These are phyloP conservation scores for Ornithoptera priamus DNA, from an alignment of 2,888 invertebrate species.

Conservation along the genomic window DNA sequence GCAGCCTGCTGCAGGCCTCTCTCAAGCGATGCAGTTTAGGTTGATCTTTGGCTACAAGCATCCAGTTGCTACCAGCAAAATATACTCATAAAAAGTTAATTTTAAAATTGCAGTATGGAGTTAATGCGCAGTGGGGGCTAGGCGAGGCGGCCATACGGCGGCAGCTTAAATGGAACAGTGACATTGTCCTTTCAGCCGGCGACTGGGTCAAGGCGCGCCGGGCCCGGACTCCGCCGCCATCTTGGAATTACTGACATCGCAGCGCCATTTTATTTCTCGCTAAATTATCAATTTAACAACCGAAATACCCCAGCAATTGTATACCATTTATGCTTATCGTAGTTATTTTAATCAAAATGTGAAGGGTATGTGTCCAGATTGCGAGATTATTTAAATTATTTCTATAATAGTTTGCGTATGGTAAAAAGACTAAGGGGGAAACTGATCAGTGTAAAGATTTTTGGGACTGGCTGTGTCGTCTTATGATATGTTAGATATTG, in stretches of 20 bases:
- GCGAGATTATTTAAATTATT: neutral
- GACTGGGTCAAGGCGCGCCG: conserved; percentile 43
- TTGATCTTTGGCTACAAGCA: neutral
- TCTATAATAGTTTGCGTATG: neutral
- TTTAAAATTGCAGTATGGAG: neutral
- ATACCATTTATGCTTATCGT: neutral
- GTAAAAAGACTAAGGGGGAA: neutral
- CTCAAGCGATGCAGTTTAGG: no score
- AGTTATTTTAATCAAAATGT: neutral
- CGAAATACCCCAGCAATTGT: neutral
- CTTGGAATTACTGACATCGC: conserved; percentile 21
- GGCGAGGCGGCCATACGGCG: conserved; percentile 19
- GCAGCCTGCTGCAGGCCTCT: no score
- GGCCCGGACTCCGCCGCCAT: conserved; percentile 30
- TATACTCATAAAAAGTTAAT: neutral
- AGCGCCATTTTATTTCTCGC: conserved; percentile 18
- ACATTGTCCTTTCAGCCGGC: conserved; percentile 40
- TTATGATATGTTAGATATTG: no score
- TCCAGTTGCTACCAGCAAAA: neutral
- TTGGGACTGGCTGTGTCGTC: no score
- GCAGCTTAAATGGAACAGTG: conserved; percentile 28
- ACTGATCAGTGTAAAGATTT: no score
- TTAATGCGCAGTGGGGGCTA: conserved; percentile 15
- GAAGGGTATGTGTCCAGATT: neutral
- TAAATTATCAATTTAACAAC: neutral